phyloP scores from a whole-genome alignment of 2,113 vertebrate genomes.

The Gambusia holbrooki region DNA sequence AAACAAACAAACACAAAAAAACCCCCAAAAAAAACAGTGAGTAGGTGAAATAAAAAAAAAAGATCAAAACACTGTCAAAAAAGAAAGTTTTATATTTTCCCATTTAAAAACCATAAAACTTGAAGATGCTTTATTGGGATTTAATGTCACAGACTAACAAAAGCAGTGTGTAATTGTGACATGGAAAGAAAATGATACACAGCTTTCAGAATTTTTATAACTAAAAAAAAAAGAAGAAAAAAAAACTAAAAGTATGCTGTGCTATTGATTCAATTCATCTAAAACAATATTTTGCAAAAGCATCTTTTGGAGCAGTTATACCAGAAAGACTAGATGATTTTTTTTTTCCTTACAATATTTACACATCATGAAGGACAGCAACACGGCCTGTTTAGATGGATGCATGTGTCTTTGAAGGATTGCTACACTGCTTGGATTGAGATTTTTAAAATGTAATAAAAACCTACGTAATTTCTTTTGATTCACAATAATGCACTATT shows the following conservation, averaged over 20 bases:
- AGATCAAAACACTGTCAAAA: neutral
- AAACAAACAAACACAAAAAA: neutral
- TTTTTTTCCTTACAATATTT: neutral
- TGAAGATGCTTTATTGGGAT: neutral
- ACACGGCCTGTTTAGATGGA: neutral
- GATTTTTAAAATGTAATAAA: no score
- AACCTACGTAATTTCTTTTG: no score
- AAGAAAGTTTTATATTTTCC: neutral
- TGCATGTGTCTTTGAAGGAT: no score
- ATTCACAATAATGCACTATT: neutral
- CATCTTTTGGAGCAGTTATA: neutral
- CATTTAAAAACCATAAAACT: neutral
- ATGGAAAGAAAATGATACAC: neutral
- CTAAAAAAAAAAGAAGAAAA: no score
- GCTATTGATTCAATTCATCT: neutral
- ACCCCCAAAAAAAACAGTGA: neutral
- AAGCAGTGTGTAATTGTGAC: neutral
- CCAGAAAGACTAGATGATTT: neutral
- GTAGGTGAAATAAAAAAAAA: neutral
- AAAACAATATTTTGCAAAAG: neutral
- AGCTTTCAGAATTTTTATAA: neutral
- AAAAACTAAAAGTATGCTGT: neutral
- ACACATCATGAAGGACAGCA: neutral
- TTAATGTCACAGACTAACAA: neutral
- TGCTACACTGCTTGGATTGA: no score